Percentiles rank a stretch among this genome's conserved stretches.
Conservation (phyloP, 2,888 invertebrate genomes). For the Dryocosmus kuriphilus region DNA sequence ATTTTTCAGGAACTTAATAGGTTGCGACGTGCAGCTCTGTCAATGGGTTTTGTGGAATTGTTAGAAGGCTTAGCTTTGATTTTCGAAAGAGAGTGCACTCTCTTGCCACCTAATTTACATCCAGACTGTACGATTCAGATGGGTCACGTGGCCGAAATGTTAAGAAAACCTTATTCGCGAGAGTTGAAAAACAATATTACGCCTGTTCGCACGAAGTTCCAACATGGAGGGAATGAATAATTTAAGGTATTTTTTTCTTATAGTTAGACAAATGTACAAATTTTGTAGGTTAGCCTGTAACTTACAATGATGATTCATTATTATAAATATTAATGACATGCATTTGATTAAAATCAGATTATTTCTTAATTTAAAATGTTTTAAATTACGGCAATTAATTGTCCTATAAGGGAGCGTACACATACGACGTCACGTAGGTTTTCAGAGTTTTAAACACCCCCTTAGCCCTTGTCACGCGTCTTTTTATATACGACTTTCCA, state of each 20-base stretch:
- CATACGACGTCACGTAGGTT: too few species aligned
- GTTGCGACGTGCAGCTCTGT: constrained; percentile 92
- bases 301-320: background rate
- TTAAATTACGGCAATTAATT: too few species aligned
- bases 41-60: constrained; percentile 93
- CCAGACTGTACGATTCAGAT: constrained; percentile 94
- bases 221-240: constrained; percentile 61
- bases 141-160: constrained; percentile 90
- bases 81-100: constrained; percentile 92
- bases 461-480: too few species aligned
- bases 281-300: constrained; percentile 8
- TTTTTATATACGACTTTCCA: too few species aligned
- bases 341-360: background rate
- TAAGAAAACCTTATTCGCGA: constrained; percentile 83
- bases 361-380: background rate
- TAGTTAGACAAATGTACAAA: background rate
- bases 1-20: constrained; percentile 90
- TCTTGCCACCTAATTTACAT: constrained; percentile 87
- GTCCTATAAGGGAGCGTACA: too few species aligned
- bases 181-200: constrained; percentile 79
- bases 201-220: constrained; percentile 78
- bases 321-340: background rate
- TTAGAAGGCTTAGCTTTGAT: constrained; percentile 91
- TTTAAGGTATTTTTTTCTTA: background rate
- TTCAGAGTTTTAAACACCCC: too few species aligned